Evolutionary conservation across 2,888 invertebrate species (phyloP), one percentile per base, ranked within the genome.

Genomic region (Atrina japonica): DNA sequence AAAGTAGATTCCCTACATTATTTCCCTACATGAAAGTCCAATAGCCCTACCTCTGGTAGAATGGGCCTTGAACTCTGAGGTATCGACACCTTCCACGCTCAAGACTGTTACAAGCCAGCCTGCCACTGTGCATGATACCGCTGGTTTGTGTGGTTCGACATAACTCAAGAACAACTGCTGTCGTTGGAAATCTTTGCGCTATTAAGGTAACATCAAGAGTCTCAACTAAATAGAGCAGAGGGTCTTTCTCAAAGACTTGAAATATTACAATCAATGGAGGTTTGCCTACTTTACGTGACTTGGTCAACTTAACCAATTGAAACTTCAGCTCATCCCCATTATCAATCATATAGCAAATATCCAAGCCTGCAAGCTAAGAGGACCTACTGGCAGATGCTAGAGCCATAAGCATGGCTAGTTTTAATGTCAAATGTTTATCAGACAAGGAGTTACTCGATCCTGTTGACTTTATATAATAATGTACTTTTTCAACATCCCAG

Each of bases 71-170:
- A 55, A 65, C 16, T 45, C 16, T 1, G 21, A n/a, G 18, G 55
- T 65, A 21, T 64, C 41, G 25, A 52, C 52, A 14, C 53, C 23
- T 1, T 52, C 63, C 23, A 35, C 41, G 7, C 27, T 30, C n/a
- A 64, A 25, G 23, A 64, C 1, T 23, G 30, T 35, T 2, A 64
- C 41, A 2, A 52, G 41, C 63, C 63, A 64, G 23, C 52, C 63
- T 35, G 63, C 41, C 16, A 52, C 52, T 9, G 63, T 40, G 41
- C 52, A 64, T 18, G 53, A 35, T 3, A 55, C 55, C n/a, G 30
- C 55, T n/a, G 55, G 55, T 6, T 55, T 30, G 43, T 43, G 58
- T 1, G 43, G 58, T 40, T 58, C 58, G 6, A 41, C 25, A 16
- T 58, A 23, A 41, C 23, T 43, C 9, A 43, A 18, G 16, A 43